Evolutionary conservation across 2,113 vertebrate genomes (phyloP).

Genomic region (Acanthochromis polyacanthus): DNA sequence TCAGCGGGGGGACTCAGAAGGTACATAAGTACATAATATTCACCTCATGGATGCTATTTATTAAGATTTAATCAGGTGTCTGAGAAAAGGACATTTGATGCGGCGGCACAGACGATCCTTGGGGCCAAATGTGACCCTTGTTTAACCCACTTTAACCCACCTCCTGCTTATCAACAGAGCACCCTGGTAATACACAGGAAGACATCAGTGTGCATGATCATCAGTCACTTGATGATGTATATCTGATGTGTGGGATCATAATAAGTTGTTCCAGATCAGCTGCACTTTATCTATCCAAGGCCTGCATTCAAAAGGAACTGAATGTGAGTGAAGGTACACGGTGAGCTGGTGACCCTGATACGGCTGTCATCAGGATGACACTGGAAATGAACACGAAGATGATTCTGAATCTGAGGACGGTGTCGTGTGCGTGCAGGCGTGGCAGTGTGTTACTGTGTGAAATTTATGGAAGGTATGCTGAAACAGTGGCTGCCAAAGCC

Average conservation of each 20-base stretch:
- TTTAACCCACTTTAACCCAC: conserved; percentile 16
- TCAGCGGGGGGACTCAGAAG: conserved; percentile 28
- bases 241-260: conserved; percentile 30
- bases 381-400: conserved; percentile 36
- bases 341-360: conserved; percentile 16
- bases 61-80: conserved; percentile 37
- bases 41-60: conserved; percentile 49
- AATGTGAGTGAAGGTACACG: background rate
- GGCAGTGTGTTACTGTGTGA: too few relatives aligned
- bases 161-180: conserved; percentile 32
- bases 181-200: background rate
- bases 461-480: too few relatives aligned
- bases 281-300: conserved; percentile 7
- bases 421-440: background rate
- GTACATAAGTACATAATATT: conserved; percentile 35
- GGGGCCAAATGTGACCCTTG: conserved; percentile 7
- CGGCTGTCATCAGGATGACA: conserved; percentile 46
- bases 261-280: conserved; percentile 13
- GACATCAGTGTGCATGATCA: conserved; percentile 1
- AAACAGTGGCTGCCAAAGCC: too few relatives aligned
- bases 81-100: conserved; percentile 22
- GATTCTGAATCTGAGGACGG: background rate
- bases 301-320: background rate
- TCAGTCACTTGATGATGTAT: background rate
- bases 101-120: conserved; percentile 7